Evolutionary conservation across 2,113 vertebrate species (phyloP).

Genomic region (Ahaetulla prasina): DNA sequence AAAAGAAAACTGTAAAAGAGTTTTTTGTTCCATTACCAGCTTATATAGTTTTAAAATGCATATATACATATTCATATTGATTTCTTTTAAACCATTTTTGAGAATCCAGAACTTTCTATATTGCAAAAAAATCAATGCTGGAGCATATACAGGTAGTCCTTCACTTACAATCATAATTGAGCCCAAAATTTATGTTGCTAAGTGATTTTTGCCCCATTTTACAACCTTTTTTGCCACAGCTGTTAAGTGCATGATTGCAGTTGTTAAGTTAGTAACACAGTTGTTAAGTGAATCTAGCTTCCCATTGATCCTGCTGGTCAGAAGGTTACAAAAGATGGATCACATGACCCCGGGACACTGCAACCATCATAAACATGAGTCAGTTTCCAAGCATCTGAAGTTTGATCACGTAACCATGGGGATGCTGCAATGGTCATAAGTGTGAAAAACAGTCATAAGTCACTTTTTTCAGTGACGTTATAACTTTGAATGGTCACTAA

Average conservation of each 20-base stretch:
- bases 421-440: not conserved
- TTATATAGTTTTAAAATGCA: not conserved
- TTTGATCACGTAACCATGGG: not conserved
- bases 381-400: not conserved
- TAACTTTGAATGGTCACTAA: not conserved
- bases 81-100: not conserved
- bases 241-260: not conserved
- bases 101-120: not conserved
- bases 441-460: not conserved
- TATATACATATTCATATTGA: not conserved
- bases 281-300: not conserved
- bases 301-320: not conserved
- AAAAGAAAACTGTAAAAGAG: not conserved
- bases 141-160: not conserved
- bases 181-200: not conserved
- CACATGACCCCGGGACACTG: not conserved
- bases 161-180: not conserved
- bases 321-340: not conserved
- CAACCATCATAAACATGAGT: not conserved
- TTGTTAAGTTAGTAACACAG: not conserved
- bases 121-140: not conserved
- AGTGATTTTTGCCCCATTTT: not conserved
- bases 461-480: not conserved
- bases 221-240: not conserved
- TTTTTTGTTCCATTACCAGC: not conserved